Percentiles rank a stretch among this genome's conserved stretches.
Conservation (phyloP, 2,113 vertebrate genomes). For the Forbesichthys papilliferus region DNA sequence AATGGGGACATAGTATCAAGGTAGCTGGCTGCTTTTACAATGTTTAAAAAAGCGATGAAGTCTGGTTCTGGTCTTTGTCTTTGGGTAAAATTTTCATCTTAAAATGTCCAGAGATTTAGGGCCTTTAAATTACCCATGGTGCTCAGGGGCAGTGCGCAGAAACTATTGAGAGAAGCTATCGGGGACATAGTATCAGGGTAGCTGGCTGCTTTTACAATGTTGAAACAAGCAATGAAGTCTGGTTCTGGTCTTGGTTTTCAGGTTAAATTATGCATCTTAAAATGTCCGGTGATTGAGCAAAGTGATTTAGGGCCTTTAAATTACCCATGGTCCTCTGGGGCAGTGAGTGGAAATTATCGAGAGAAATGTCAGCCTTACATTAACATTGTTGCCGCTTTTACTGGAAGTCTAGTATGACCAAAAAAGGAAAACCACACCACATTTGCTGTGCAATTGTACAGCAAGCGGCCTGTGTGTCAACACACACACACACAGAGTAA, state of each 20-base stretch:
- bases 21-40: slow-evolving; percentile 14
- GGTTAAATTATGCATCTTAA: too few relatives aligned
- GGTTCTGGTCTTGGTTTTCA: too few relatives aligned
- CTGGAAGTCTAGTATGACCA: slow-evolving; percentile 1
- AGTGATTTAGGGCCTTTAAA: too few relatives aligned
- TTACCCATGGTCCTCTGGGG: too few relatives aligned
- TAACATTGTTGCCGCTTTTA: not conserved
- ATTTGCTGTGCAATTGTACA: not conserved
- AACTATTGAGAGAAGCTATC: too few relatives aligned
- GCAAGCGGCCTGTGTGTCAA: not conserved
- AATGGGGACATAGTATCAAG: not conserved
- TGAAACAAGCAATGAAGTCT: slow-evolving; percentile 1
- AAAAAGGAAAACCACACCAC: slow-evolving; percentile 10
- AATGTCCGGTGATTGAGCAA: too few relatives aligned
- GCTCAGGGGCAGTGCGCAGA: too few relatives aligned
- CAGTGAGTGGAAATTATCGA: too few relatives aligned
- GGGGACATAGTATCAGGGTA: not conserved
- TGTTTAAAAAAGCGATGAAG: slow-evolving; percentile 12
- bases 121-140: too few relatives aligned
- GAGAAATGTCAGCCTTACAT: not conserved
- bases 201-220: slow-evolving; percentile 23
- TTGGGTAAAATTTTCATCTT: too few relatives aligned
- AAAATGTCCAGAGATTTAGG: too few relatives aligned
- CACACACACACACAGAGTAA: slow-evolving; percentile 4
- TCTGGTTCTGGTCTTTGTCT: not conserved